Base-by-base conservation (phyloP, 2,113 vertebrate genomes). In the Rissa tridactyla region DNA sequence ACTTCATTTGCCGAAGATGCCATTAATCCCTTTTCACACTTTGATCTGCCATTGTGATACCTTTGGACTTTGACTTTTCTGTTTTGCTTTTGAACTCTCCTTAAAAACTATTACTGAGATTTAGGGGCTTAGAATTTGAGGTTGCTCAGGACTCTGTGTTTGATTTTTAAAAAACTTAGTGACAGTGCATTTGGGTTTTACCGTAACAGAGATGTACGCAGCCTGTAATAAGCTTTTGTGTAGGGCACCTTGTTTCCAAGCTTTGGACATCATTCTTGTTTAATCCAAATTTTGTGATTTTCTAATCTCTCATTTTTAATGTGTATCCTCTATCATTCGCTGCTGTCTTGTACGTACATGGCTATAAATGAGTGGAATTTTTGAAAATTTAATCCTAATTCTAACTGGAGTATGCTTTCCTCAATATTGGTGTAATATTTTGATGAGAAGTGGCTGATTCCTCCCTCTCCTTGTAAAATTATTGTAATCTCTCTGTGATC, bases 21-120 rank as follows among this genome's bases (percentile, higher is more conserved):
- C 58, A 73, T 96, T 98, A 98, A 98, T 98, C 98, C 97, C 91
- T 86, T 97, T 98, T 94, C 97, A 96, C 95, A 97, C 98, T 98
- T 98, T 98, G 98, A 98, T 98, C 97, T 98, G 77, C 93, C 78
- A 40, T 97, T 97, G 96, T 94, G 93, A 97, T 98, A 95, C 85
- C 86, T 97, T 97, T 97, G 96, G 97, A 97, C 97, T 88, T 93
- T 30, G 94, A 82, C 93, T 97, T 95, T 88, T 94, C 96, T 86
- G 92, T 95, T 96, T 97, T 97, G 87, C 97, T 97, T 98, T 97
- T 97, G 97, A 98, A 97, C 96, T 97, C 86, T 92, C 90, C 97
- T 97, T 97, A 97, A 90, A 98, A 98, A 98, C 95, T 96, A 94
- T 94, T 97, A 92, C 81, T 91, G 93, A 97, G 94, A 95, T 86